Conservation (phyloP, 2,888 invertebrate genomes). For the Mycogona germanica region DNA sequence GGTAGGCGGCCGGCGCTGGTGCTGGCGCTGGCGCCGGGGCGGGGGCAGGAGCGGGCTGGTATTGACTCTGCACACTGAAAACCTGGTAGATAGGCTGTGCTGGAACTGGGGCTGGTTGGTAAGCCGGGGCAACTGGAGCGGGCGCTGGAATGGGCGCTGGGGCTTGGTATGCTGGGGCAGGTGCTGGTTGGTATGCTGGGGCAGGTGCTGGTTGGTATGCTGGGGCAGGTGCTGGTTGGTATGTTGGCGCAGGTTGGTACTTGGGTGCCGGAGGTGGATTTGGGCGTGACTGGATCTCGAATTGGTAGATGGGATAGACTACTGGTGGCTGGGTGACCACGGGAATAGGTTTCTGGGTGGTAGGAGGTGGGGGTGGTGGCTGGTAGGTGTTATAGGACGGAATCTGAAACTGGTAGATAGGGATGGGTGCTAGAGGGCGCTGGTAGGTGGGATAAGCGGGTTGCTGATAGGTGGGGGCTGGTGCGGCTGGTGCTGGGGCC, state of each 20-base stretch:
- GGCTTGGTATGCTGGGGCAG: background rate
- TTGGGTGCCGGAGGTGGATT: background rate
- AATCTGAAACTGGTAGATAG: too few species aligned
- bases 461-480: too few species aligned
- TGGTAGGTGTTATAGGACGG: too few species aligned
- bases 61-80: background rate
- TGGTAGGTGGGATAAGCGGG: too few species aligned
- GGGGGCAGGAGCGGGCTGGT: background rate
- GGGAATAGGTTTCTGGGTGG: too few species aligned
- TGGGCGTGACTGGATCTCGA: too few species aligned
- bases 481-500: background rate
- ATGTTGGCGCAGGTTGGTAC: background rate
- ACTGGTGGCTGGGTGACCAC: too few species aligned
- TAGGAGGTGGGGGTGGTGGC: too few species aligned
- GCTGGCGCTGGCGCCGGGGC: background rate
- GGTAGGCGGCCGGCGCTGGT: background rate
- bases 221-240: background rate
- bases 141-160: background rate
- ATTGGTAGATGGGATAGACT: too few species aligned
- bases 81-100: background rate
- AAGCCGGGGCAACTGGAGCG: background rate
- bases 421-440: too few species aligned
- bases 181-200: conserved; percentile 1
- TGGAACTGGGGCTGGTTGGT: background rate
- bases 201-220: background rate